Conservation (phyloP, 2,797 vertebrate genomes). For the Helostoma temminkii region DNA sequence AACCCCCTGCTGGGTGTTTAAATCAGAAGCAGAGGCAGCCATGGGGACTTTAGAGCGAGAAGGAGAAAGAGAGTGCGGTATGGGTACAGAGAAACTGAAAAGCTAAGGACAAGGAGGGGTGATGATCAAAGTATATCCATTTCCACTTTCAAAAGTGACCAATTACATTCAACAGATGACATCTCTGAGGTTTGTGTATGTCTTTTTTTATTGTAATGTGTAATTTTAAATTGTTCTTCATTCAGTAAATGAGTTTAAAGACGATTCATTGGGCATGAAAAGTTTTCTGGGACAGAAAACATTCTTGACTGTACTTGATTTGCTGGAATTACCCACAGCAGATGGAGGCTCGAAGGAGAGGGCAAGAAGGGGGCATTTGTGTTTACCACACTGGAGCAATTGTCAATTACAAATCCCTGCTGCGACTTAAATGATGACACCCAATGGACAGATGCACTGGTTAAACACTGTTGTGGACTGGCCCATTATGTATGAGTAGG, state of each 20-base stretch:
- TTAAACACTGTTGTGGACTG: slow-evolving; percentile 83
- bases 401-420: slow-evolving; percentile 72
- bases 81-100: slow-evolving; percentile 27
- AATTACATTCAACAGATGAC: slow-evolving; percentile 26
- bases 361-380: slow-evolving; percentile 70
- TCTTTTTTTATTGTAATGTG: slow-evolving; percentile 37
- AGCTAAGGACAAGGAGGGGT: slow-evolving; percentile 37
- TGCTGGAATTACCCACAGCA: slow-evolving; percentile 58
- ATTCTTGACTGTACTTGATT: slow-evolving; percentile 68
- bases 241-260: slow-evolving; percentile 24
- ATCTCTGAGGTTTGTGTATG: slow-evolving; percentile 29
- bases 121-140: slow-evolving; percentile 61
- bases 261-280: slow-evolving; percentile 26
- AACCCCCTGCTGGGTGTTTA: slow-evolving; percentile 74
- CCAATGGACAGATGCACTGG: slow-evolving; percentile 84
- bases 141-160: slow-evolving; percentile 38
- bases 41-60: slow-evolving; percentile 49
- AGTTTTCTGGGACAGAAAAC: slow-evolving; percentile 35
- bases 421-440: slow-evolving; percentile 84
- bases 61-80: slow-evolving; percentile 51
- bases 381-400: slow-evolving; percentile 78
- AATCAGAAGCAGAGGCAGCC: slow-evolving; percentile 74
- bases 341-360: slow-evolving; percentile 58
- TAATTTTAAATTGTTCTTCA: slow-evolving; percentile 28
- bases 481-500: slow-evolving; percentile 87